Evolutionary conservation across 2,888 invertebrate genomes (phyloP).

Genomic region (Catonia carolina): DNA sequence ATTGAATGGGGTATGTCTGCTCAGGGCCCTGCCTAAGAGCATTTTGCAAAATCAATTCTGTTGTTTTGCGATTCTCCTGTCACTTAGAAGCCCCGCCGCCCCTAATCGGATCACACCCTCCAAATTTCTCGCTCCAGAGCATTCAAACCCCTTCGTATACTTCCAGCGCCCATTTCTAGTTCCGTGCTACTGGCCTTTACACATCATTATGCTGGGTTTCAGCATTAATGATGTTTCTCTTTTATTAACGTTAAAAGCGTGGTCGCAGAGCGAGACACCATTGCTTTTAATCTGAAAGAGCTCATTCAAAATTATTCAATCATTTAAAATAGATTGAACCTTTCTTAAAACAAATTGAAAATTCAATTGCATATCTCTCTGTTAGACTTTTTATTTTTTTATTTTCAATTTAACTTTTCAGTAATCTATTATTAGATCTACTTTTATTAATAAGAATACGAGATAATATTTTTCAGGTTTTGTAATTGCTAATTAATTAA

Average conservation of each 20-base stretch:
- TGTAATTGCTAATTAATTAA: no score
- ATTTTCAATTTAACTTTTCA: no score
- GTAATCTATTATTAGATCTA: no score
- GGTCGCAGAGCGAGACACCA: no score
- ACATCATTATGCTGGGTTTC: slow-evolving; percentile 10
- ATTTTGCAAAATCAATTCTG: slow-evolving; percentile 12
- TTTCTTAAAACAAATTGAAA: no score
- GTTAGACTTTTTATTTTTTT: no score
- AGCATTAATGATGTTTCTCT: slow-evolving; percentile 8
- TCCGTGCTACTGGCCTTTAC: slow-evolving; percentile 5
- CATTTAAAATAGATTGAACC: no score
- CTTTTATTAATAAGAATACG: no score
- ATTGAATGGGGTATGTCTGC: slow-evolving; percentile 12
- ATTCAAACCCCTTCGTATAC: not conserved
- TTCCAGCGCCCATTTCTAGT: not conserved
- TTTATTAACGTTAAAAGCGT: slow-evolving; percentile 6
- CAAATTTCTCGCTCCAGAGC: slow-evolving; percentile 9
- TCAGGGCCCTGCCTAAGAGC: slow-evolving; percentile 10
- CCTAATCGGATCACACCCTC: slow-evolving; percentile 9
- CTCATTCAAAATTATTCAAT: no score
- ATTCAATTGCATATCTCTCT: no score
- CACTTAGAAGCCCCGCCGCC: not conserved
- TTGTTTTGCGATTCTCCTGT: slow-evolving; percentile 13
- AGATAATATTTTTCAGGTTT: no score
- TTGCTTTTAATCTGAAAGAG: no score